These are phyloP conservation scores for Actinostola sp. DNA, from an alignment of 92 coral and sea anemone genomes.

Conservation along the genomic window DNA sequence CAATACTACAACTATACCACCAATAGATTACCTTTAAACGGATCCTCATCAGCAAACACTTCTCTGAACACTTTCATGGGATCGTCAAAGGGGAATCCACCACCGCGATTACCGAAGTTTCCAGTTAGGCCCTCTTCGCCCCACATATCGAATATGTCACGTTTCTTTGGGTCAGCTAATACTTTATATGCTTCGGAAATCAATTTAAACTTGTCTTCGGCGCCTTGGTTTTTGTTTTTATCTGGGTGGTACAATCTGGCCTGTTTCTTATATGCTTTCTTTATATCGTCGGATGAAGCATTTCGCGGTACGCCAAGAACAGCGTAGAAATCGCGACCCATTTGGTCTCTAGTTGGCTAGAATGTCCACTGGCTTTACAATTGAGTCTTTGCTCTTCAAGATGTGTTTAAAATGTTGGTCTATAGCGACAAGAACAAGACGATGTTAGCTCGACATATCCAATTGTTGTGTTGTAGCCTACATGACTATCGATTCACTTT, in stretches of 20 bases:
- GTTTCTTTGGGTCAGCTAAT: conserved; percentile 79
- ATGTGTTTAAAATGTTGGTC: not conserved
- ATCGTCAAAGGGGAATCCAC: conserved; percentile 60
- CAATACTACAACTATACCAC: not conserved
- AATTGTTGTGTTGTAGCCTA: not conserved
- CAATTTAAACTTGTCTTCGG: conserved; percentile 88
- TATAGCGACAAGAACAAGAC: conserved; percentile 12
- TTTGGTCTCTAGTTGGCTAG: conserved; percentile 9
- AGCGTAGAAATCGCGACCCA: conserved; percentile 92
- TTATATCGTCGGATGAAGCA: conserved; percentile 89
- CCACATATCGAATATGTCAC: conserved; percentile 81
- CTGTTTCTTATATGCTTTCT: conserved; percentile 90
- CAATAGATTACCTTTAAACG: conserved; percentile 58
- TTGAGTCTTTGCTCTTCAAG: not conserved
- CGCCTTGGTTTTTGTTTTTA: conserved; percentile 89
- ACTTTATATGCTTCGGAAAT: conserved; percentile 95
- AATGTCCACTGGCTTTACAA: not conserved
- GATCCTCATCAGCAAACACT: conserved; percentile 86
- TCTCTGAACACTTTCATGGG: conserved; percentile 84
- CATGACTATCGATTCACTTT: conserved; percentile 14
- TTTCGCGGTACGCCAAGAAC: conserved; percentile 95
- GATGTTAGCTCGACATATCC: conserved; percentile 1
- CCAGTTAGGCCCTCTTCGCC: conserved; percentile 96
- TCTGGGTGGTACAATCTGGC: conserved; percentile 95
- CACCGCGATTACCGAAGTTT: conserved; percentile 54